Percentiles rank a stretch among this genome's conserved stretches.
These are phyloP conservation scores for Apotomis turbidana DNA, from an alignment of 2,888 invertebrate genomes.

Conservation along the genomic window DNA sequence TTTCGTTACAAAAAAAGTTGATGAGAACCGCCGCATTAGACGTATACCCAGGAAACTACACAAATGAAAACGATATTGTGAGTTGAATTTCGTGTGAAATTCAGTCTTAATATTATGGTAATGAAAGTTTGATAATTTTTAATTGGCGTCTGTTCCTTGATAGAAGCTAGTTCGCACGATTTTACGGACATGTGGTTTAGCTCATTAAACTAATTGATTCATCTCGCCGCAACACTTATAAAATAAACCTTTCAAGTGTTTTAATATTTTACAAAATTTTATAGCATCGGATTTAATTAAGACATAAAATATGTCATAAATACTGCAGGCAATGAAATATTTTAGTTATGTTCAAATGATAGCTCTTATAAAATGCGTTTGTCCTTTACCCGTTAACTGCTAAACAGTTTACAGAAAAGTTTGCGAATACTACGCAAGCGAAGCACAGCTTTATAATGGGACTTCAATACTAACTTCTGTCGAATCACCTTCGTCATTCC, in stretches of 20 bases:
- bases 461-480: too few relatives aligned
- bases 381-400: too few relatives aligned
- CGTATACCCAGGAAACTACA: constrained; percentile 11
- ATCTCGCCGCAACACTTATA: constrained; percentile 1
- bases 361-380: too few relatives aligned
- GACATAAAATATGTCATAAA: neutral
- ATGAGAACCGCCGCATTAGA: constrained; percentile 1
- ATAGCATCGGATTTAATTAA: neutral
- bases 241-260: neutral
- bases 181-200: constrained; percentile 14
- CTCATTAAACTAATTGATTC: constrained; percentile 26
- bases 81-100: constrained; percentile 56
- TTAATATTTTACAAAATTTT: constrained; percentile 4
- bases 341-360: too few relatives aligned
- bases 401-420: too few relatives aligned
- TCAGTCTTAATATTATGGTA: constrained; percentile 46
- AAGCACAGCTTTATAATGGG: too few relatives aligned
- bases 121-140: constrained; percentile 47
- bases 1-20: too few relatives aligned
- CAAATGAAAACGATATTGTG: constrained; percentile 47
- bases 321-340: neutral
- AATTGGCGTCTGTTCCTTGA: constrained; percentile 29
- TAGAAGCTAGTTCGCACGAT: constrained; percentile 30
- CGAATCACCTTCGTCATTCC: neutral
- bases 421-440: too few relatives aligned